Conservation (phyloP, 64 coral and sea anemone genomes). For the Pocillopora damicornis region DNA sequence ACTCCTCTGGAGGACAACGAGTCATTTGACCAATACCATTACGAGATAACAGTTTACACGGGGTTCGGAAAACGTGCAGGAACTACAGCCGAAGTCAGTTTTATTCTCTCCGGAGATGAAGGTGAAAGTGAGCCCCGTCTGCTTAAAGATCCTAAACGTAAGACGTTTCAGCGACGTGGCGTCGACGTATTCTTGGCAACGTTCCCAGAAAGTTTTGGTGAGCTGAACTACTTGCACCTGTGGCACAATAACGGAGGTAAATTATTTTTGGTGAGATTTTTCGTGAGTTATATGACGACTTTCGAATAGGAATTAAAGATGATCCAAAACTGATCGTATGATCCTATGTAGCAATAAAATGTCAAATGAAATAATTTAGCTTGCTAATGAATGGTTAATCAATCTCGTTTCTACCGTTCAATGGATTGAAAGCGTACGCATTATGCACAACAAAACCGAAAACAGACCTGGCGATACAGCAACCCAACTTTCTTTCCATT, state of each 20-base stretch:
- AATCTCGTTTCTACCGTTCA: too few relatives aligned
- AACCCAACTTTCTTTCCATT: too few relatives aligned
- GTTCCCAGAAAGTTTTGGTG: slow-evolving; percentile 70
- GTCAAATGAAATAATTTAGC: too few relatives aligned
- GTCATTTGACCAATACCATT: slow-evolving; percentile 59
- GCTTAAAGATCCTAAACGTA: slow-evolving; percentile 90
- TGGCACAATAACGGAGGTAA: slow-evolving; percentile 82
- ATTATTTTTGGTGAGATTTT: background rate
- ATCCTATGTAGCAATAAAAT: too few relatives aligned
- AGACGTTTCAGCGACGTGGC: slow-evolving; percentile 72
- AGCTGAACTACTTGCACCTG: slow-evolving; percentile 81
- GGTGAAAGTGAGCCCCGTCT: slow-evolving; percentile 75
- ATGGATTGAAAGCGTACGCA: too few relatives aligned
- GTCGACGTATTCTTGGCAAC: slow-evolving; percentile 82
- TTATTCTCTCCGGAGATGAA: slow-evolving; percentile 73
- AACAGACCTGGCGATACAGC: too few relatives aligned
- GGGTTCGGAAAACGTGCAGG: slow-evolving; percentile 77
- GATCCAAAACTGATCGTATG: too few relatives aligned
- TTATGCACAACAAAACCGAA: too few relatives aligned
- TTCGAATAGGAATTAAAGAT: background rate
- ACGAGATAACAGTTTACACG: slow-evolving; percentile 97
- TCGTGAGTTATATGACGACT: background rate
- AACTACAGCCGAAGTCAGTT: slow-evolving; percentile 77
- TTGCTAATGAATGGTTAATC: too few relatives aligned
- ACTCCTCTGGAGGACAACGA: slow-evolving; percentile 92